Base-by-base conservation (phyloP, 1,140 invertebrate species). In the Charaxes varanes region DNA sequence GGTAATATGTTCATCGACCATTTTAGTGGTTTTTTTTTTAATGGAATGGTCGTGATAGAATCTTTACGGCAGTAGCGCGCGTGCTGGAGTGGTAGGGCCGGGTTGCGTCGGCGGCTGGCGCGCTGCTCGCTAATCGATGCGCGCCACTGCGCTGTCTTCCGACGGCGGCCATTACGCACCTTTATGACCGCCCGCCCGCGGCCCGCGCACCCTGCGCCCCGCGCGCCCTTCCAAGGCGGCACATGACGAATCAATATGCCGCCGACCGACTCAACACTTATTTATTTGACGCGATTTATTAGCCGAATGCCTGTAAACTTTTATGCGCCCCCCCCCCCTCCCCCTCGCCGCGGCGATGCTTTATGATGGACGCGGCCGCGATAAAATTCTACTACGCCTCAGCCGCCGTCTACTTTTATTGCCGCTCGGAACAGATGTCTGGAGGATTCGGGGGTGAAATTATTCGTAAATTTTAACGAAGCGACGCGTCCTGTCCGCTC, bases 171-270 rank as follows among this genome's bases (percentile, higher is more conserved):
- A 79, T 79, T 82, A 81, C 78, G 77, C 77, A 79, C 77, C 77
- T 79, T 82, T 82, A 79, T 82, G 68, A 72, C 63, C 73, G 62
- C 50, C 64, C 45, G 53, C 38, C 61, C 46, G 51, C 47, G 40
- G 38, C 50, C 50, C 57, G 55, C 60, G 44, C 38, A 47, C 58
- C 53, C 58, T 59, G 37, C 38, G 49, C 42, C 55, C 56, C 62
- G 53, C 67, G 46, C 50, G 52, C 61, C 59, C 37, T 63, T 65
- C 65, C 53, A 79, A 81, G 74, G 77, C 71, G 72, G 69, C 71
- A 77, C 71, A 78, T 82, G 78, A 82, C 78, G 78, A 82, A 82
- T 82, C 78, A 82, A 82, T 82, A 82, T 82, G 78, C 78, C 72
- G 72, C 70, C 72, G 64, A 79, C 74, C 68, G 69, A 79, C 74